phyloP scores from a whole-genome alignment of 2,113 vertebrate species.

The Galeopterus variegatus region DNA sequence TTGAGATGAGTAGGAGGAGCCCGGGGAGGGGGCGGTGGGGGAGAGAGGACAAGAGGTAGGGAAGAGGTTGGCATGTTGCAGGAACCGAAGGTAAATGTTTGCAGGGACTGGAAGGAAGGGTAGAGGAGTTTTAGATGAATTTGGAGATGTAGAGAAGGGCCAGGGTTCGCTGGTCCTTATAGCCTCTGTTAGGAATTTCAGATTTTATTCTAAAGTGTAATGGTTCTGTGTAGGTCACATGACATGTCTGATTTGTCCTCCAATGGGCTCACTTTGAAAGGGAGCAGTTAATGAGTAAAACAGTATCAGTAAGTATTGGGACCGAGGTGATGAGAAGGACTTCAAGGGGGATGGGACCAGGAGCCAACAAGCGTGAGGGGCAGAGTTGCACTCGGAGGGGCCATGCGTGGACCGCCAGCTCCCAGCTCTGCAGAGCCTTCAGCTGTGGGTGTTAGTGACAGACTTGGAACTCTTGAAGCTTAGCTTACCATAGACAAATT shows the following conservation, averaged over 20 bases:
- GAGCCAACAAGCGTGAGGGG: too few species aligned
- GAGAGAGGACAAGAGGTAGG: not conserved
- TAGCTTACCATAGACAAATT: conserved; percentile 71
- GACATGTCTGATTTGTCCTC: not conserved
- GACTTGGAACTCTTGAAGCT: conserved; percentile 68
- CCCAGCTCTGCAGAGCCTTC: not conserved
- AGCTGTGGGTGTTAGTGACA: not conserved
- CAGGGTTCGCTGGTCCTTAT: not conserved
- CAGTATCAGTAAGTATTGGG: not conserved
- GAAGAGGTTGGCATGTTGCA: not conserved
- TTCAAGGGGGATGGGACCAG: not conserved
- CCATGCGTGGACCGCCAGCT: too few species aligned
- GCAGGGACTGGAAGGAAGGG: not conserved
- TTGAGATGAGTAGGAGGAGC: not conserved
- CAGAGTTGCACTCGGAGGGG: not conserved
- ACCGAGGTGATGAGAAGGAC: not conserved
- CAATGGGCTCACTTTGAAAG: not conserved
- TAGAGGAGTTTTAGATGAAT: not conserved
- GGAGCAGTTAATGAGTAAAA: not conserved
- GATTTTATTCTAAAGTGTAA: not conserved
- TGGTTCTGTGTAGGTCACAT: not conserved
- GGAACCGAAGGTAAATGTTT: not conserved
- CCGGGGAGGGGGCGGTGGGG: not conserved
- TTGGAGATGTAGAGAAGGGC: not conserved
- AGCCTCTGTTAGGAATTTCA: not conserved